A percentile compares a stretch with the other conserved stretches of the same genome.
Evolutionary conservation across 2,888 invertebrate genomes (phyloP).

Genomic region (Neoitamus cyanurus): DNA sequence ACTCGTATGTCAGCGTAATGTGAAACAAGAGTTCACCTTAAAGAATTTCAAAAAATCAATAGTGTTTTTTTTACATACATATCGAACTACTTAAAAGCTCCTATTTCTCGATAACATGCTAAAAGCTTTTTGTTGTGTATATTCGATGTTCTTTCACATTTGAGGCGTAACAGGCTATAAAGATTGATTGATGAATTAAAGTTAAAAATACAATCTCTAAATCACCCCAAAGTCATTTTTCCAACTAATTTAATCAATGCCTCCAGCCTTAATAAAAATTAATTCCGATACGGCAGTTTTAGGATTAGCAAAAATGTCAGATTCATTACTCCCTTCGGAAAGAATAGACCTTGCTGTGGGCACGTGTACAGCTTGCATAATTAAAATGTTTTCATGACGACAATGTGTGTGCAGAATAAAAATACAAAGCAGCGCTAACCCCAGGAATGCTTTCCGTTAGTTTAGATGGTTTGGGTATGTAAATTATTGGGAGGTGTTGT

Average conservation of each 20-base stretch:
- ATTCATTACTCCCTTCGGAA: neutral
- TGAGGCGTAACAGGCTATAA: no score
- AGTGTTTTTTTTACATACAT: no score
- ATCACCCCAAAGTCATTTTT: neutral
- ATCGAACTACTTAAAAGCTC: no score
- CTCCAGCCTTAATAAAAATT: neutral
- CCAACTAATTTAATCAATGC: neutral
- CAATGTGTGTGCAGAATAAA: neutral
- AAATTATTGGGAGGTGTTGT: neutral
- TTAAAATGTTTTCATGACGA: neutral
- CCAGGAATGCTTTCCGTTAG: neutral
- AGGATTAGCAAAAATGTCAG: neutral
- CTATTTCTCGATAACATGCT: no score
- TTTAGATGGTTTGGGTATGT: neutral
- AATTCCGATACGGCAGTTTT: neutral
- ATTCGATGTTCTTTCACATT: no score
- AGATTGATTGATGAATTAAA: no score
- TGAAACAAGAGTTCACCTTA: no score
- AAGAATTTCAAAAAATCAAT: no score
- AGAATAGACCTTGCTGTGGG: neutral
- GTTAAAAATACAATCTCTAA: no score
- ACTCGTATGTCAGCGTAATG: no score
- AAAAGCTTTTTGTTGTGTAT: no score
- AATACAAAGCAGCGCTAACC: neutral
- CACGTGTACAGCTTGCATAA: neutral